Percentiles rank a stretch among this genome's conserved stretches.
phyloP scores from a whole-genome alignment of 2,113 vertebrate species.

The Thalassoma bifasciatum region DNA sequence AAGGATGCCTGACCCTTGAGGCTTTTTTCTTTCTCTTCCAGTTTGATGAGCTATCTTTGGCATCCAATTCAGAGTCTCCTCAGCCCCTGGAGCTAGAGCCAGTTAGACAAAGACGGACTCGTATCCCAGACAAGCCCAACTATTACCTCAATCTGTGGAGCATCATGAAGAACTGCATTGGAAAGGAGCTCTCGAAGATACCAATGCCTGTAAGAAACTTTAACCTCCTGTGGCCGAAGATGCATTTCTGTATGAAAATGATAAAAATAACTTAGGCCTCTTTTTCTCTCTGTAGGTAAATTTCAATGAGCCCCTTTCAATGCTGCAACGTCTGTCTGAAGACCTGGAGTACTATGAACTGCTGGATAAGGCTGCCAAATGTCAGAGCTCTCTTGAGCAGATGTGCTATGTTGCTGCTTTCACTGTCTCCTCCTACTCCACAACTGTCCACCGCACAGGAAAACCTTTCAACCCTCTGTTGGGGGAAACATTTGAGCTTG shows the following conservation, averaged over 20 bases:
- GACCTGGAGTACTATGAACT: constrained; percentile 96
- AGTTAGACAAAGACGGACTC: constrained; percentile 87
- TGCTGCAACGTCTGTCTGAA: constrained; percentile 96
- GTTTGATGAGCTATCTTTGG: constrained; percentile 88
- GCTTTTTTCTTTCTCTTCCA: constrained; percentile 65
- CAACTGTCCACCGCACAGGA: constrained; percentile 94
- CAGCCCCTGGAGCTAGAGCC: constrained; percentile 76
- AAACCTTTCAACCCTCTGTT: constrained; percentile 97
- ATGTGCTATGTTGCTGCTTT: constrained; percentile 96
- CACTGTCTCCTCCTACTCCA: constrained; percentile 96
- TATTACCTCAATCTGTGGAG: constrained; percentile 97
- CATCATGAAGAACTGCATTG: constrained; percentile 98
- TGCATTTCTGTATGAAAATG: background rate
- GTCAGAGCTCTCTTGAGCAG: constrained; percentile 92
- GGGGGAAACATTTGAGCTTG: constrained; percentile 96
- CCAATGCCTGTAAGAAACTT: constrained; percentile 91
- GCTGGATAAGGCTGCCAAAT: constrained; percentile 89
- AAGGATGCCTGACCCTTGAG: background rate
- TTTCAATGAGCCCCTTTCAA: constrained; percentile 96
- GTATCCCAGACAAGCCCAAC: constrained; percentile 95
- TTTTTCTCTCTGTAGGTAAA: constrained; percentile 85
- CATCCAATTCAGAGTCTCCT: constrained; percentile 82
- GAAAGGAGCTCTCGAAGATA: constrained; percentile 96
- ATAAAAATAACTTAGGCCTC: constrained; percentile 4
- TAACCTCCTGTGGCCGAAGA: background rate